Evolutionary conservation across 2,797 vertebrate genomes (phyloP).

Genomic region (Synaphobranchus kaupii): DNA sequence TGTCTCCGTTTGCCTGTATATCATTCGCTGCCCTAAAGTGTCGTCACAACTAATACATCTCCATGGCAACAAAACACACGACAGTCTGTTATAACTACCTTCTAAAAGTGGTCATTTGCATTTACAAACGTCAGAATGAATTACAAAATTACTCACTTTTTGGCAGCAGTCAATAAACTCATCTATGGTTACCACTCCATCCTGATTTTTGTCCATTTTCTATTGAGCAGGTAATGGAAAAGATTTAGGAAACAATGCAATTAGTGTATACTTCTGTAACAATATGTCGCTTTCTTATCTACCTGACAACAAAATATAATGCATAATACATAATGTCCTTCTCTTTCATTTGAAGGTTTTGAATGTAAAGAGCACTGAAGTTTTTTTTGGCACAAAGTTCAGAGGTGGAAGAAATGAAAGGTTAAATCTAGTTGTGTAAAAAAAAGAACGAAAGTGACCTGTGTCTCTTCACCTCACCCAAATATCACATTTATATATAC

Average conservation of each 20-base stretch:
- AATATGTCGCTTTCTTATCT: not conserved
- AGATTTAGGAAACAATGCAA: not conserved
- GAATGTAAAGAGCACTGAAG: not conserved
- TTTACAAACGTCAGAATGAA: conserved; percentile 26
- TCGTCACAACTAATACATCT: not conserved
- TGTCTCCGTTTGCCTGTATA: no score
- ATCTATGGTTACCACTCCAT: conserved; percentile 95
- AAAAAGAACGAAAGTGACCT: not conserved
- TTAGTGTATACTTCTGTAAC: not conserved
- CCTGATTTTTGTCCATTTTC: conserved; percentile 99
- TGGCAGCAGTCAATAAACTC: conserved; percentile 96
- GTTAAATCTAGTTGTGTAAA: not conserved
- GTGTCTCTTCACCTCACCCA: not conserved
- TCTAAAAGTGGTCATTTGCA: not conserved
- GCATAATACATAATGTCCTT: not conserved
- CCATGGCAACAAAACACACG: not conserved
- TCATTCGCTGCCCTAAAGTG: not conserved
- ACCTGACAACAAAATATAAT: not conserved
- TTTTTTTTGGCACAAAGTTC: not conserved
- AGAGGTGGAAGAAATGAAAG: not conserved
- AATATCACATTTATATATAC: not conserved
- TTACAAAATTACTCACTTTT: conserved; percentile 76
- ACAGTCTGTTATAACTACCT: not conserved
- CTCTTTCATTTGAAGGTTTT: not conserved
- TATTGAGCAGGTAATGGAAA: conserved; percentile 60